Conservation (phyloP, 2,797 vertebrate genomes). For the Malacoctenus gilli region DNA sequence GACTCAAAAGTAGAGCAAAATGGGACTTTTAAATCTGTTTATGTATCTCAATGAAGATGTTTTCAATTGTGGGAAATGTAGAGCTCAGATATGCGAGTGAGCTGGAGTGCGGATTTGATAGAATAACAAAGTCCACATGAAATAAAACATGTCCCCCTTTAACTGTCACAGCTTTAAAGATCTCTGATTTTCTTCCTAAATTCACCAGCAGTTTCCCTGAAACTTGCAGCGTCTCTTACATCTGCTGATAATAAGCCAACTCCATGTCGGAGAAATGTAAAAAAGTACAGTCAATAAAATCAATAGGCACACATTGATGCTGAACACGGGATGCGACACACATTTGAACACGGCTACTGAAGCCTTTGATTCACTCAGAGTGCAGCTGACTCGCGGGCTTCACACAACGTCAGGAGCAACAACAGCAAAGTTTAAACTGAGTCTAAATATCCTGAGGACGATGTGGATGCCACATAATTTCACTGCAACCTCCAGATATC, state of each 20-base stretch:
- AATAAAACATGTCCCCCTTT: conserved; percentile 52
- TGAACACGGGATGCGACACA: background rate
- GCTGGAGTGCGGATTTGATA: conserved; percentile 54
- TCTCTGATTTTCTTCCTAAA: conserved; percentile 47
- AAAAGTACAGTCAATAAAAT: conserved; percentile 22
- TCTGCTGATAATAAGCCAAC: conserved; percentile 51
- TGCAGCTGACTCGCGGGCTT: conserved; percentile 31
- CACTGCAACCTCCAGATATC: conserved; percentile 33
- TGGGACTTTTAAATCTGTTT: conserved; percentile 64
- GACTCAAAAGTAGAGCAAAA: conserved; percentile 47
- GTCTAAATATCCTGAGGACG: conserved; percentile 48
- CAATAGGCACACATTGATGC: conserved; percentile 18
- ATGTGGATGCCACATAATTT: conserved; percentile 35
- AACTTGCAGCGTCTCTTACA: conserved; percentile 18
- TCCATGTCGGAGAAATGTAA: conserved; percentile 31
- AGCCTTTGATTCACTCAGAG: conserved; percentile 27
- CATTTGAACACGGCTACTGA: conserved; percentile 3
- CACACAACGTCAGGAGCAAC: conserved; percentile 15
- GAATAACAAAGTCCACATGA: conserved; percentile 60
- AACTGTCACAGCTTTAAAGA: conserved; percentile 35
- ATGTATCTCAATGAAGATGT: conserved; percentile 63
- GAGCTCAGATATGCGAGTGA: conserved; percentile 37
- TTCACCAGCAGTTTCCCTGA: conserved; percentile 32
- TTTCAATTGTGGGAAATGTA: conserved; percentile 63
- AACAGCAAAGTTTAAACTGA: conserved; percentile 32